Conservation (phyloP, 2,797 vertebrate species). For the Adrianichthys oophorus region DNA sequence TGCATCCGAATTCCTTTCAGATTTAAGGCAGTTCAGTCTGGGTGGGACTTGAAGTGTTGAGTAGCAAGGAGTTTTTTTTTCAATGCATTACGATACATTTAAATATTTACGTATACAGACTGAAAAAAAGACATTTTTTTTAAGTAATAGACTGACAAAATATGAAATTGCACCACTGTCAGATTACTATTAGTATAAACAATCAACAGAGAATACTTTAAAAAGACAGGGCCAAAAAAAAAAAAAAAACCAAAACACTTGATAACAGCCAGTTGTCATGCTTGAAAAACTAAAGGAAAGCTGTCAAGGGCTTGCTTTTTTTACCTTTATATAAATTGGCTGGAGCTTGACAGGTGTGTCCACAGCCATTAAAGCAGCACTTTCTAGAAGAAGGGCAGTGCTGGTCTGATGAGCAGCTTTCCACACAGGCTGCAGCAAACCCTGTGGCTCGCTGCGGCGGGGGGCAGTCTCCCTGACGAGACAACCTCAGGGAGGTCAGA, state of each 20-base stretch:
- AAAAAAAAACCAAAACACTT: not conserved
- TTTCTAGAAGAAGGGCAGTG: conserved; percentile 74
- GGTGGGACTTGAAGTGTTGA: too few relatives aligned
- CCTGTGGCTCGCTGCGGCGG: conserved; percentile 60
- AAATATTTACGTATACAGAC: too few relatives aligned
- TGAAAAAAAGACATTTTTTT: too few relatives aligned
- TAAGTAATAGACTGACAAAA: too few relatives aligned
- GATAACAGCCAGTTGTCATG: not conserved
- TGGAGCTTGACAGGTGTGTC: conserved; percentile 77
- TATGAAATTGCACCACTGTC: too few relatives aligned
- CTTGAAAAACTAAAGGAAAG: not conserved
- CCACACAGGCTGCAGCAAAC: conserved; percentile 76
- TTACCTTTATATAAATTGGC: conserved; percentile 81
- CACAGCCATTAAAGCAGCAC: conserved; percentile 75
- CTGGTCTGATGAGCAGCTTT: conserved; percentile 70
- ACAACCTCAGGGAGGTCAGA: conserved; percentile 64
- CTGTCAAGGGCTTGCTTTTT: conserved; percentile 1
- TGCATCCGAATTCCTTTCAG: too few relatives aligned
- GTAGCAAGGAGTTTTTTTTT: not conserved
- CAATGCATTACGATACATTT: not conserved
- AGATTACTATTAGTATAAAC: too few relatives aligned
- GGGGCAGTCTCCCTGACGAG: conserved; percentile 74
- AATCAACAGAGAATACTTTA: too few relatives aligned
- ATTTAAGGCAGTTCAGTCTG: too few relatives aligned
- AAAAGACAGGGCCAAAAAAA: not conserved